Evolutionary conservation across 2,888 invertebrate genomes (phyloP), one percentile per base, ranked within the genome.

Genomic region (Fragum sueziense): DNA sequence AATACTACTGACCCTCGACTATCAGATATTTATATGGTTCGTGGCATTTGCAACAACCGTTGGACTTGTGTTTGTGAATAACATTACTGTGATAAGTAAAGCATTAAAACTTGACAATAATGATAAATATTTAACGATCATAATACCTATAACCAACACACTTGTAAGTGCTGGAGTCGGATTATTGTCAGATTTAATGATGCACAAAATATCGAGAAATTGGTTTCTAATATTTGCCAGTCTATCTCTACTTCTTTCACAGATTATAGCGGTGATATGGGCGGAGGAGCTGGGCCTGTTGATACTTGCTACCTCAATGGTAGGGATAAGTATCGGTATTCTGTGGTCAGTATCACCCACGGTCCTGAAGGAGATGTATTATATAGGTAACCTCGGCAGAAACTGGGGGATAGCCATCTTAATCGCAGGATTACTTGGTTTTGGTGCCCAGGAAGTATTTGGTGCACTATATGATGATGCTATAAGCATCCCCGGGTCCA

Each of bases 11-110:
- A 77, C 79, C 61, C 7, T 80, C 14, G 80, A 85, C 59, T 87
- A 70, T 71, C 79, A 85, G 29, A 29, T 87, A 20, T 79, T 87
- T 57, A 62, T 76, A 3, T 80, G 85, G 79, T 78, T 79, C 69
- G 76, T 86, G 29, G 82, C 81, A 0, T 86, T 81, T 75, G 79
- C 81, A 25, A 83, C 87, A 3, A 65, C 76, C 31, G 79, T 86
- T n/a, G 86, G 86, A 14, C 69, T 86, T 9, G 79, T 86, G 0
- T 86, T 77, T 70, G 77, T 71, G 1, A 84, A 82, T 29, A 85
- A 85, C 33, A 52, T 86, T 0, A 87, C 87, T 14, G 82, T 82
- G 14, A 74, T 83, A 1, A 80, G 84, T 20, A 71, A 82, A 62
- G 65, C 86, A 2, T 70, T 86, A n/a, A n/a, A 41, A 7, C 51